Conservation (phyloP, 2,888 invertebrate species). For the Thymelicus sylvestris region DNA sequence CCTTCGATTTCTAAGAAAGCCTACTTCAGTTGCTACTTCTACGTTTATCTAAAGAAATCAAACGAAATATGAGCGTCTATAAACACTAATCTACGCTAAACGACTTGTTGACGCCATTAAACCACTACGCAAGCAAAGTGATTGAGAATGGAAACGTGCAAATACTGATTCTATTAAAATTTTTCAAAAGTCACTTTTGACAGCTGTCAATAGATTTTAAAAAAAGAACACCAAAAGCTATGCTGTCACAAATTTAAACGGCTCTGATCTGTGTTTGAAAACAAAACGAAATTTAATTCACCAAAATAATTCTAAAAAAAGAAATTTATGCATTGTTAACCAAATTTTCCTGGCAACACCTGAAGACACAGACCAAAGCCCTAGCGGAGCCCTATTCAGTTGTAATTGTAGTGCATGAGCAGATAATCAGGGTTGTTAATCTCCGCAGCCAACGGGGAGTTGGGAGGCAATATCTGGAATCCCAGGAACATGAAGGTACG, state of each 20-base stretch:
- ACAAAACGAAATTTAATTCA: not conserved
- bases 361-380: slow-evolving; percentile 58
- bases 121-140: slow-evolving; percentile 49
- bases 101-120: slow-evolving; percentile 55
- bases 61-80: slow-evolving; percentile 42
- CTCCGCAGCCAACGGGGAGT: slow-evolving; percentile 83
- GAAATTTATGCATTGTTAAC: not conserved
- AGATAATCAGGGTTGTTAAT: slow-evolving; percentile 86
- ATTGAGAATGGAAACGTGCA: slow-evolving; percentile 33
- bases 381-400: not conserved
- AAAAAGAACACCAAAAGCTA: slow-evolving; percentile 2
- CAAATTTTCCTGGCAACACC: slow-evolving; percentile 13
- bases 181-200: slow-evolving; percentile 29
- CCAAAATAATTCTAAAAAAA: not conserved
- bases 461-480: slow-evolving; percentile 94
- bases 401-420: slow-evolving; percentile 75
- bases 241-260: slow-evolving; percentile 27
- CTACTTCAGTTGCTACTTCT: slow-evolving; percentile 16
- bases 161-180: slow-evolving; percentile 39
- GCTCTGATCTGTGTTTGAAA: slow-evolving; percentile 22
- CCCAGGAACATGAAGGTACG: slow-evolving; percentile 99
- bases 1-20: slow-evolving; percentile 45
- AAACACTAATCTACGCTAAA: slow-evolving; percentile 51
- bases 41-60: slow-evolving; percentile 39
- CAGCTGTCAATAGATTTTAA: slow-evolving; percentile 29